These are phyloP conservation scores for Tauraco erythrolophus DNA, from an alignment of 2,113 vertebrate species.

Conservation along the genomic window DNA sequence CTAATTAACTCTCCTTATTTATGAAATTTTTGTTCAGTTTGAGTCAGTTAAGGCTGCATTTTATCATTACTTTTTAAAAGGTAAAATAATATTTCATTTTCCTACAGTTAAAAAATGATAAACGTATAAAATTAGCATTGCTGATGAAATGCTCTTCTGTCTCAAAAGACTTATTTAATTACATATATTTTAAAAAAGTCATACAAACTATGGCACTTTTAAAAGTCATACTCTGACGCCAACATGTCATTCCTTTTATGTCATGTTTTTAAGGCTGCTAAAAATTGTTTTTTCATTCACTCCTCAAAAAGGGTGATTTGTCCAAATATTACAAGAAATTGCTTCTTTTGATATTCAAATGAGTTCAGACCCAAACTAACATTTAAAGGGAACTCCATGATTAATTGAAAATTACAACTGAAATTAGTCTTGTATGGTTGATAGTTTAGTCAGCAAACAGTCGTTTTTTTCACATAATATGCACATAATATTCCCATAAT, in stretches of 20 bases:
- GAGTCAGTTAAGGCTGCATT: neutral
- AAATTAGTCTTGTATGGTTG: conserved; percentile 13
- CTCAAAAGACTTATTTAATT: conserved; percentile 17
- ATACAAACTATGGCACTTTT: neutral
- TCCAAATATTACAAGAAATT: conserved; percentile 28
- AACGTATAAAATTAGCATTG: conserved; percentile 12
- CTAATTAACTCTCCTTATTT: neutral
- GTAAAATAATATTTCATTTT: neutral
- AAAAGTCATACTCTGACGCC: neutral
- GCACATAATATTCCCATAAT: too few species aligned
- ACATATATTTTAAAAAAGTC: conserved; percentile 18
- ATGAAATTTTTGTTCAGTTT: conserved; percentile 8
- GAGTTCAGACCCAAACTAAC: conserved; percentile 12
- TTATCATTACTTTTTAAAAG: neutral
- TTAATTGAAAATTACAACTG: conserved; percentile 19
- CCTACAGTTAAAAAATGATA: conserved; percentile 5
- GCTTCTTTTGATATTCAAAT: conserved; percentile 35
- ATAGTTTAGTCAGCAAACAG: conserved; percentile 7
- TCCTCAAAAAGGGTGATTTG: neutral
- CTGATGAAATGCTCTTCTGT: conserved; percentile 12
- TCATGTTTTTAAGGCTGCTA: neutral
- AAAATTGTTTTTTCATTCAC: neutral
- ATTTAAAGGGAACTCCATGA: conserved; percentile 29
- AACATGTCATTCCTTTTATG: neutral
- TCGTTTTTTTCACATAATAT: conserved; percentile 17